Evolutionary conservation across 2,113 vertebrate species (phyloP), one percentile per base, ranked within the genome.

Genomic region (Vidua chalybeata): DNA sequence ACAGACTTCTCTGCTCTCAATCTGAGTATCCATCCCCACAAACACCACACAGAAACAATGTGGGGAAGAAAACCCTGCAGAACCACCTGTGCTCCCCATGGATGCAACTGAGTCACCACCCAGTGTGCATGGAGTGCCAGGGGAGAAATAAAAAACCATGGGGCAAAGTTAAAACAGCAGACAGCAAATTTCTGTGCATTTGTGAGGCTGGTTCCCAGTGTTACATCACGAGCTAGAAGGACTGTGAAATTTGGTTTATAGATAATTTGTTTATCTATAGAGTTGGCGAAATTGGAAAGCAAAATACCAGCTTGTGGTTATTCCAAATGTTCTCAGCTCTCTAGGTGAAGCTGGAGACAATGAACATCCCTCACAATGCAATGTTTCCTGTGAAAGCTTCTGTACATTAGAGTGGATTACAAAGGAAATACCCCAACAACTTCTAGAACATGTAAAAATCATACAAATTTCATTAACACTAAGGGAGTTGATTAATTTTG

Each of bases 71-170:
- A 77, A 46, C 9, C 13, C 39, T 37, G 26, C 69, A 67, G 54
- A 69, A 14, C 16, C 27, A 31, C 17, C 31, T 7, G 0, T 4
- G 22, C 22, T 72, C 33, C 24, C 55, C 37, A 22, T 1, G 14
- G 33, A 7, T 28, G 11, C 13, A 35, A 10, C 7, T 2, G 27
- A 56, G 26, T 16, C 12, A 14, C 4, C 33, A 7, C 13, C 12
- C 2, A 2, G 21, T 2, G 22, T 20, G 10, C 24, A 1, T 0
- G 17, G 24, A 63, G 23, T 5, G 41, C 35, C 48, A 17, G 0
- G 41, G 28, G 26, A 71, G 48, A 52, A 35, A 15, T 41, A 41
- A 52, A 67, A 63, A 79, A 19, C 66, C 56, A 39, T 0, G 5
- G 28, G 31, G 12, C 21, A 49, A 59, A 64, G 37, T 22, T 48